Evolutionary conservation across 2,888 invertebrate species (phyloP).

Genomic region (Lacanobia oleracea): DNA sequence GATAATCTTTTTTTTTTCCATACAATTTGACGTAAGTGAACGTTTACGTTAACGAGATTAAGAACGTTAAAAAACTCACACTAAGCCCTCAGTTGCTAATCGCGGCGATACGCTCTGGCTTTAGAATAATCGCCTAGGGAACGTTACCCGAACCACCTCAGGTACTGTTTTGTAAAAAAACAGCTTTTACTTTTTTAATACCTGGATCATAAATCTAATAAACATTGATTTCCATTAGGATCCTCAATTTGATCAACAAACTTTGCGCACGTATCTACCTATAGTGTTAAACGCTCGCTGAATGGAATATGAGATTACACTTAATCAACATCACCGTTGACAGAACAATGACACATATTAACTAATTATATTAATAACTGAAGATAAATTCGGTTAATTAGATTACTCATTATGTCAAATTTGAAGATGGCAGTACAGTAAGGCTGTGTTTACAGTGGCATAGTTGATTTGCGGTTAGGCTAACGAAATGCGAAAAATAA

Average conservation of each 20-base stretch:
- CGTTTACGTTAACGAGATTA: too few species aligned
- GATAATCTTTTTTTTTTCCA: too few species aligned
- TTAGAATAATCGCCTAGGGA: too few species aligned
- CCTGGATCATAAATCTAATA: too few species aligned
- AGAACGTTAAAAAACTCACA: too few species aligned
- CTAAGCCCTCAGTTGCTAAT: too few species aligned
- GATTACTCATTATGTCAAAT: slow-evolving; percentile 17
- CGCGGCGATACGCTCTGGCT: too few species aligned
- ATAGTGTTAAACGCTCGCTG: slow-evolving; percentile 2
- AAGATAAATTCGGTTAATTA: slow-evolving; percentile 51
- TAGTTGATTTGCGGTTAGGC: not conserved
- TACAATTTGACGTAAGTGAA: too few species aligned
- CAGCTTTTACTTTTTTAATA: too few species aligned
- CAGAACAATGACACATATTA: slow-evolving; percentile 60
- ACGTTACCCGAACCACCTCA: too few species aligned
- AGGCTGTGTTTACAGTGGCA: not conserved
- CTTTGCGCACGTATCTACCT: not conserved
- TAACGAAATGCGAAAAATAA: not conserved
- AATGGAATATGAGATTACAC: slow-evolving; percentile 28
- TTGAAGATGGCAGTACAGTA: not conserved
- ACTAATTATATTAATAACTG: slow-evolving; percentile 46
- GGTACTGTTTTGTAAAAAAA: too few species aligned
- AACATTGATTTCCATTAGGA: not conserved
- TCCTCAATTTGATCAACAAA: slow-evolving; percentile 29
- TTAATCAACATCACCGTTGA: slow-evolving; percentile 49